Conservation (phyloP, 2,888 invertebrate species). For the Hirudinaria manillensis region DNA sequence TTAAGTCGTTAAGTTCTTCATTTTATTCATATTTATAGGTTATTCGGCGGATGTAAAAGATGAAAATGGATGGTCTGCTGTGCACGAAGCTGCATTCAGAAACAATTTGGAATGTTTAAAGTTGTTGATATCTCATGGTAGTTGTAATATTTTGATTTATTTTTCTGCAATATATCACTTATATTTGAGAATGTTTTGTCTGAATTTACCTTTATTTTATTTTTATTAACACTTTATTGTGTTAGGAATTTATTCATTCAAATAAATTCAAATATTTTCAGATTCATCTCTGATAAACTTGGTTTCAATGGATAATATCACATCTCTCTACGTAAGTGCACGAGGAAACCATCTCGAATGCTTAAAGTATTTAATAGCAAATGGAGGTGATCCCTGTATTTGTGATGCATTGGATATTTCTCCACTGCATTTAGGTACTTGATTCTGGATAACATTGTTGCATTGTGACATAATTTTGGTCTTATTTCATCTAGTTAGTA, state of each 20-base stretch:
- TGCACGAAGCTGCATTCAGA: not conserved
- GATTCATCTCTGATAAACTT: not conserved
- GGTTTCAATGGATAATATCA: not conserved
- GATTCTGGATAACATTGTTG: too few relatives aligned
- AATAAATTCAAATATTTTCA: too few relatives aligned
- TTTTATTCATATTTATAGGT: too few relatives aligned
- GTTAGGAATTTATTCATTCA: too few relatives aligned
- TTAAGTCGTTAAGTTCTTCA: too few relatives aligned
- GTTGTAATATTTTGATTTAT: not conserved
- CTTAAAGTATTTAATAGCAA: not conserved
- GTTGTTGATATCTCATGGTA: not conserved
- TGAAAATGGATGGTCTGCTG: not conserved
- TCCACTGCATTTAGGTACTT: slow-evolving; percentile 2
- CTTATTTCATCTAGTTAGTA: not conserved
- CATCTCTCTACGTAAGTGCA: not conserved
- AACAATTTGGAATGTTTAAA: not conserved
- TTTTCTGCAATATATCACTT: not conserved
- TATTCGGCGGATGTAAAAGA: not conserved
- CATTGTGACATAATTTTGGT: not conserved
- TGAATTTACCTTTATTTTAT: too few relatives aligned
- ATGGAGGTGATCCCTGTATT: not conserved
- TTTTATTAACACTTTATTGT: too few relatives aligned
- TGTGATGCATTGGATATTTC: not conserved
- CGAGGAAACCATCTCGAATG: not conserved
- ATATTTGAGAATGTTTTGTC: too few relatives aligned